Evolutionary conservation across 2,113 vertebrate species (phyloP).

Genomic region (Notarius quadriscutis): DNA sequence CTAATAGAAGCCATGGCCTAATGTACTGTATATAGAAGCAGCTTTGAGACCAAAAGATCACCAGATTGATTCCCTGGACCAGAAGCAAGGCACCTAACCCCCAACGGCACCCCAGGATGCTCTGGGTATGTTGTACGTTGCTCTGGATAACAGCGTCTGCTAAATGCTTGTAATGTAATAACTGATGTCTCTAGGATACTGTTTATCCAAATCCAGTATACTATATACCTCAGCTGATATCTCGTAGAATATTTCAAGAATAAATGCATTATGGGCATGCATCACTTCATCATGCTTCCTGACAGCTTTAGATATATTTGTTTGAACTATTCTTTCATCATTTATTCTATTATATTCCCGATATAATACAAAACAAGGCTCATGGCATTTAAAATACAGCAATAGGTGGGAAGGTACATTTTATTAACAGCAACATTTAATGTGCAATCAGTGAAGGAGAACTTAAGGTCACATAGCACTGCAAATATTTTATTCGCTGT

Average conservation of each 20-base stretch:
- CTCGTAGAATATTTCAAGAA: neutral
- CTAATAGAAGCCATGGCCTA: no score
- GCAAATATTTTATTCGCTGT: conserved; percentile 21
- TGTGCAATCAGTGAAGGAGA: conserved; percentile 3
- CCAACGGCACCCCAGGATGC: no score
- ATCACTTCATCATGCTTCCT: neutral
- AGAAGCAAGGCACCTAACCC: no score
- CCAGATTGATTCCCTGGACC: no score
- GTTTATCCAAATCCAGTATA: neutral
- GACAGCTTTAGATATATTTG: neutral
- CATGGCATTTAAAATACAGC: neutral
- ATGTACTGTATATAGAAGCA: no score
- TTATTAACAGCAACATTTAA: conserved; percentile 1
- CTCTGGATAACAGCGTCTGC: no score
- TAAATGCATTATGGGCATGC: neutral
- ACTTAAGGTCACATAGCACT: conserved; percentile 5
- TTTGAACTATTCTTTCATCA: neutral
- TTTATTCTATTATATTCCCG: neutral
- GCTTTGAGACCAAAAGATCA: no score
- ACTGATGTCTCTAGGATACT: neutral
- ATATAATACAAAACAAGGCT: neutral
- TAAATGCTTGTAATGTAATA: no score
- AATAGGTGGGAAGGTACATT: neutral
- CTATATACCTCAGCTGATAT: neutral
- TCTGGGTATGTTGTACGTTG: no score